Evolutionary conservation across 2,113 vertebrate genomes (phyloP), one percentile per base, ranked within the genome.

Genomic region (Zosterops borbonicus): DNA sequence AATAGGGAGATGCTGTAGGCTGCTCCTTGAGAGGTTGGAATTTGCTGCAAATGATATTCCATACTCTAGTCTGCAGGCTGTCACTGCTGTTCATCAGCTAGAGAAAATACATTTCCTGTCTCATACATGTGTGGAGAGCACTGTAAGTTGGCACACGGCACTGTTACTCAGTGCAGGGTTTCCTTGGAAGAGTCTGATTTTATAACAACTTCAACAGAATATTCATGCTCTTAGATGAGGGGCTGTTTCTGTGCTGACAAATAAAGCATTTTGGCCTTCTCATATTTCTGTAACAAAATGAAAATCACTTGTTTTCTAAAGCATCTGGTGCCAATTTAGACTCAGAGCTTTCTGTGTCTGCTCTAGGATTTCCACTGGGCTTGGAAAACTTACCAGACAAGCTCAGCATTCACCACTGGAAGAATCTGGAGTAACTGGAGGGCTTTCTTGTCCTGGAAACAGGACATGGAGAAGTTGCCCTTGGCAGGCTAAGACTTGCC

Each of bases 301-400:
- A 94, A 94, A 92, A 87, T 87, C 65, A 55, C 73, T 89, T 94
- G 44, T 95, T 97, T 95, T 82, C 49, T 73, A 14, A 82, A 89
- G 89, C 60, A 92, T 92, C 65, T 95, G 84, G 46, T 95, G 94
- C 95, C 94, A 95, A 0, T 94, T 95, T 62, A 83, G 81, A 39
- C 81, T 96, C n/a, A 79, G 93, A 91, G 94, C 91, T 95, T 91
- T 85, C 95, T 92, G 53, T 84, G 92, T 95, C 91, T 96, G 70
- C 62, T 71, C 31, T n/a, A 89, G 87, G 89, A 65, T 95, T 96
- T 97, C 62, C 49, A 85, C 53, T 76, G 70, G 62, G 49, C 77
- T 94, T 0, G 3, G 94, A 92, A 96, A 89, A 91, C 91, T 94
- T 83, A 87, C 41, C 91, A 89, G 85, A 95, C 94, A 93, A 96